Evolutionary conservation across 2,113 vertebrate genomes (phyloP).

Genomic region (Aspiorhynchus laticeps): DNA sequence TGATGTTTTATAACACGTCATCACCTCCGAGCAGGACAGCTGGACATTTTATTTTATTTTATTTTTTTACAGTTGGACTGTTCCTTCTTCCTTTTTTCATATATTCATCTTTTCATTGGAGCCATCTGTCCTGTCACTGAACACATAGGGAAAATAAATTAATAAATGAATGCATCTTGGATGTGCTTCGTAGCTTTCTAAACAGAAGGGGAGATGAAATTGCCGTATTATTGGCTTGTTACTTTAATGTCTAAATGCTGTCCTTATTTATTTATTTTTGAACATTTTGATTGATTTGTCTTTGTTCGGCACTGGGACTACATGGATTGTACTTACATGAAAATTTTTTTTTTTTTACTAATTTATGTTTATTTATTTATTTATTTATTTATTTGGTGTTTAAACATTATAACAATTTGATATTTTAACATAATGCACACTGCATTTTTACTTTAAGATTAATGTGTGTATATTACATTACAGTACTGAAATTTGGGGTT

Average conservation of each 20-base stretch:
- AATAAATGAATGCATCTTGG: constrained; percentile 20
- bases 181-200: background rate
- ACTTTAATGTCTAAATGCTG: constrained; percentile 43
- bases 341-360: background rate
- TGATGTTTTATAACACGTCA: constrained; percentile 25
- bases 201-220: constrained; percentile 44
- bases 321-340: background rate
- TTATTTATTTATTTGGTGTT: too few relatives aligned
- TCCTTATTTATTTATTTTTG: constrained; percentile 4
- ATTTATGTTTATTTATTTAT: too few relatives aligned
- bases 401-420: too few relatives aligned
- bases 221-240: constrained; percentile 26
- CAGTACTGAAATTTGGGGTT: background rate
- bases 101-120: background rate
- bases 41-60: background rate
- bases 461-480: too few relatives aligned
- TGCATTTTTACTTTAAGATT: too few relatives aligned
- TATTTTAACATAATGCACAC: too few relatives aligned
- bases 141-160: background rate
- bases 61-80: background rate
- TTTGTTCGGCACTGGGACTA: background rate
- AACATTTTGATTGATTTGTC: constrained; percentile 28
- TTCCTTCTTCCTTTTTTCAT: background rate
- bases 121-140: constrained; percentile 26
- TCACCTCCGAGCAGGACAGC: background rate